Base-by-base conservation (phyloP, 2,113 vertebrate species). In the Pelobates fuscus region DNA sequence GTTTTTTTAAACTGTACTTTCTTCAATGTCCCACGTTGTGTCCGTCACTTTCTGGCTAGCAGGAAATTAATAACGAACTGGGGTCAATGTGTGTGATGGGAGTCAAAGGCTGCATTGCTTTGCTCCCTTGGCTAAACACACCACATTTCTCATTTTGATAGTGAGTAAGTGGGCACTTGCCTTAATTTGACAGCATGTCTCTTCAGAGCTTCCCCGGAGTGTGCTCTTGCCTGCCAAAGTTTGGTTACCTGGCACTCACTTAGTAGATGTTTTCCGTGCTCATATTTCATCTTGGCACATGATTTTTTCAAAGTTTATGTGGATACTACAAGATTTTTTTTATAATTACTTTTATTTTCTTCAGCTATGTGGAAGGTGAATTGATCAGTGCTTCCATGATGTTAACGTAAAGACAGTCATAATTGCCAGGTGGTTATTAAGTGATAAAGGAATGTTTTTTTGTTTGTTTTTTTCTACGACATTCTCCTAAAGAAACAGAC, bases 121-220 rank as follows among this genome's bases (percentile, higher is more conserved):
- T 76, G 63, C 10, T 77, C 78, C 58, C 21, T 59, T 52, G 55
- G 61, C 54, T 64, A 71, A 81, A 67, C n/a, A 2, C 2, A 61
- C 70, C 75, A 25, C 73, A 80, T 62, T 70, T 37, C 69, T 80
- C 59, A 18, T 74, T 80, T 15, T 68, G 66, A 82, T 73, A 32
- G 62, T 71, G 67, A 83, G 80, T 54, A 80, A 81, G 78, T 73
- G 59, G 79, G 14, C 80, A 46, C 70, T 80, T 8, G 0, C 23
- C 77, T 77, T 29, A 83, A 80, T 66, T 55, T 78, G 80, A 75
- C 52, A 15, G 66, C 74, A 23, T 60, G 69, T 68, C 23, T 54
- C 54, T 2, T 2, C 75, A 10, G 68, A 82, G 73, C 71, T 78
- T 26, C 58, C 70, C 62, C 23, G 0, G 0, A 78, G 71, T 57